Base-by-base conservation (phyloP, 2,113 vertebrate species). In the Ramphastos sulfuratus region DNA sequence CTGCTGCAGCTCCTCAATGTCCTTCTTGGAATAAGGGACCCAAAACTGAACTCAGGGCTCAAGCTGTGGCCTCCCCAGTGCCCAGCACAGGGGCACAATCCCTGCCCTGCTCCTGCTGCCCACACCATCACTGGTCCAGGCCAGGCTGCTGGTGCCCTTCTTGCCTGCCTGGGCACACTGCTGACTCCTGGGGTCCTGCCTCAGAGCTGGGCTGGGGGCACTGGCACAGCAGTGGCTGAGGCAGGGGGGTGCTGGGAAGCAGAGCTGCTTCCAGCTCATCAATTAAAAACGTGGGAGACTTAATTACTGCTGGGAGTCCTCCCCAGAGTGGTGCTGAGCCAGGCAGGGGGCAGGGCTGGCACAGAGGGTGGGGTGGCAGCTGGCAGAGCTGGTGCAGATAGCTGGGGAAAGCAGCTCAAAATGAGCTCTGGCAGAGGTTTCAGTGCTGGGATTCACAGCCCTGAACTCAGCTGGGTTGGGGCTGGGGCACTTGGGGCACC, bases 211-310 rank as follows among this genome's bases (percentile, higher is more conserved):
- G 70, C 39, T 1, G 4, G 70, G n/a, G 39, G 6, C 25, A 3
- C 28, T 13, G 6, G 5, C 33, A 2, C 28, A 18, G 70, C 7
- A 2, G 4, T 52, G 10, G 42, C 91, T 61, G 18, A 10, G 44
- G 31, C 33, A 0, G 66, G 71, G 74, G 52, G 28, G 65, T 0
- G 0, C 46, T 70, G 67, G 67, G 50, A 73, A 74, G 30, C 92
- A 27, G 69, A 39, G n/a, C 23, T 79, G 65, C 79, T 44, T 63
- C 3, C 12, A 85, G 88, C 65, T 93, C 31, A 72, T 56, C 13
- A 73, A 90, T 94, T 96, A 94, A 81, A 91, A 81, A 81, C 44
- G 56, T 60, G 73, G 3, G 3, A 86, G 84, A 66, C 69, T 96
- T 96, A 90, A 96, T 95, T 94, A 93, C 90, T 54, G 82, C 73